Evolutionary conservation across 2,113 vertebrate genomes (phyloP).

Genomic region (Ranitomeya imitator): DNA sequence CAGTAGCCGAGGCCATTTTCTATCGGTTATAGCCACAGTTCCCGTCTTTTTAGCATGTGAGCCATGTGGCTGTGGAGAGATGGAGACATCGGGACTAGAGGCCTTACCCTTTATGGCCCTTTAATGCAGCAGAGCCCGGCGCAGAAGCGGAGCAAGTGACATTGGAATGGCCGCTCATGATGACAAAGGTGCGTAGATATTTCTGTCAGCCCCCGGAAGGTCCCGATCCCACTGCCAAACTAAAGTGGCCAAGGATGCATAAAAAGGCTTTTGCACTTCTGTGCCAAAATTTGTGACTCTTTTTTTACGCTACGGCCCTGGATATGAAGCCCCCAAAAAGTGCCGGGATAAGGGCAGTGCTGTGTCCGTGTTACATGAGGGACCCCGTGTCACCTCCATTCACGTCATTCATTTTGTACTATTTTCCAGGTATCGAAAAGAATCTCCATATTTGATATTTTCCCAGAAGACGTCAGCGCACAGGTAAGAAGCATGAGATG

Average conservation of each 20-base stretch:
- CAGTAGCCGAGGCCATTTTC: neutral
- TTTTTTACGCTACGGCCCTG: too few species aligned
- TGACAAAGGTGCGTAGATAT: constrained; percentile 27
- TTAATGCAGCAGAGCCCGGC: neutral
- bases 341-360: too few species aligned
- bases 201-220: too few species aligned
- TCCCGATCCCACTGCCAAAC: too few species aligned
- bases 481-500: neutral
- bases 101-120: neutral
- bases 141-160: neutral
- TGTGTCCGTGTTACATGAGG: neutral
- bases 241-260: too few species aligned
- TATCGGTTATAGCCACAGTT: neutral
- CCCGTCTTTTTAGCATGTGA: neutral
- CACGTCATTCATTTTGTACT: neutral
- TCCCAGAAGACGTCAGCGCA: constrained; percentile 5
- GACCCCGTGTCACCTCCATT: neutral
- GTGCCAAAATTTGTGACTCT: too few species aligned
- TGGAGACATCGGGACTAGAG: neutral
- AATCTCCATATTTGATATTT: constrained; percentile 43
- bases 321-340: too few species aligned
- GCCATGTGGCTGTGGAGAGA: neutral
- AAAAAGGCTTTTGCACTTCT: too few species aligned
- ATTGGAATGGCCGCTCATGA: constrained; percentile 37
- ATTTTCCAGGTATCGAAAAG: constrained; percentile 22